Percentiles rank a stretch among this genome's conserved stretches.
These are phyloP conservation scores for Chionodraco myersi DNA, from an alignment of 2,113 vertebrate genomes.

Conservation along the genomic window DNA sequence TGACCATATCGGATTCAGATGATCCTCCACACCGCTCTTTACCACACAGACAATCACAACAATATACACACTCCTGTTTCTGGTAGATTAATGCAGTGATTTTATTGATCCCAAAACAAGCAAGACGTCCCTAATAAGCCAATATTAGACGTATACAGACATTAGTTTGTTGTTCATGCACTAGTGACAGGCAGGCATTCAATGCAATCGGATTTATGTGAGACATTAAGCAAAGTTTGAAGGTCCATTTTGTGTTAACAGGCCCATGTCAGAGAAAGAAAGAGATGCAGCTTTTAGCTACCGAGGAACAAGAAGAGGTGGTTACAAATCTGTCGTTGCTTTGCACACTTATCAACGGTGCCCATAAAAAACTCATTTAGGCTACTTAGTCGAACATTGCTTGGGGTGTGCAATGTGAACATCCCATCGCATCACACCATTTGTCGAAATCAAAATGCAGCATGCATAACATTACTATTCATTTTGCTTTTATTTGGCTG, in stretches of 20 bases:
- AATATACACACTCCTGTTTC: constrained; percentile 53
- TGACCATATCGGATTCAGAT: constrained; percentile 41
- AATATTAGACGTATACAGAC: constrained; percentile 47
- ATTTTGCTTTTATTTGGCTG: constrained; percentile 20
- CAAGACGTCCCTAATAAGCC: constrained; percentile 42
- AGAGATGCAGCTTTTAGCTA: constrained; percentile 38
- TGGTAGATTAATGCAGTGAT: constrained; percentile 54
- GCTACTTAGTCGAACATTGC: constrained; percentile 18
- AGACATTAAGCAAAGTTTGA: constrained; percentile 71
- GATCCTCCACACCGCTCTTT: constrained; percentile 33
- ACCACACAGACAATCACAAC: constrained; percentile 40
- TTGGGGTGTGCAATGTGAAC: constrained; percentile 5
- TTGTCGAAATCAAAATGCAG: constrained; percentile 25
- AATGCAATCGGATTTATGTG: constrained; percentile 62
- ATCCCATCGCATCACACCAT: background rate
- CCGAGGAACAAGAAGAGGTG: constrained; percentile 32
- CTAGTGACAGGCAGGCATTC: constrained; percentile 62
- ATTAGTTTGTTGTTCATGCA: constrained; percentile 58
- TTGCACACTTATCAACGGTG: constrained; percentile 36
- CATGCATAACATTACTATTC: constrained; percentile 2
- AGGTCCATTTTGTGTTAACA: constrained; percentile 62
- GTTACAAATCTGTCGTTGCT: constrained; percentile 31
- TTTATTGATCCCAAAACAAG: constrained; percentile 68
- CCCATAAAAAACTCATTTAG: constrained; percentile 49
- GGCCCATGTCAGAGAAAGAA: constrained; percentile 44